Evolutionary conservation across 2,888 invertebrate species (phyloP).

Genomic region (Argyresthia albistria): DNA sequence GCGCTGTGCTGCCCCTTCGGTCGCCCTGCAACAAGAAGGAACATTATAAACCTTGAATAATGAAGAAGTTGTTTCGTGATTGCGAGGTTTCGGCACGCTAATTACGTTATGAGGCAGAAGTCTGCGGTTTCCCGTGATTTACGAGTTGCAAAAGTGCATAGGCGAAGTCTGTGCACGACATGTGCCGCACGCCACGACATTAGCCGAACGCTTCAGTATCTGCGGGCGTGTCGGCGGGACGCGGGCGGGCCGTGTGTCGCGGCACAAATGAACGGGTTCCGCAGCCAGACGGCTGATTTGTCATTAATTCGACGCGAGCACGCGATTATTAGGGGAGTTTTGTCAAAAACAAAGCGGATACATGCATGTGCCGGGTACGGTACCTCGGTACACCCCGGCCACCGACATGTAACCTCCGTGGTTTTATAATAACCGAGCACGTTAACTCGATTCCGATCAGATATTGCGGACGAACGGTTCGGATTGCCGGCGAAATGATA

Average conservation of each 20-base stretch:
- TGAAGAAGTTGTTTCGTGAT: conserved; percentile 22
- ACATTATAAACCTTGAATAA: background rate
- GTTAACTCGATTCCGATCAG: conserved; percentile 64
- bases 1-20: conserved; percentile 94
- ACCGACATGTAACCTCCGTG: conserved; percentile 43
- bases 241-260: conserved; percentile 5
- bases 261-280: conserved; percentile 55
- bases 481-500: conserved; percentile 40
- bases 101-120: conserved; percentile 29
- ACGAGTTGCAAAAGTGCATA: conserved; percentile 35
- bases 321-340: conserved; percentile 61
- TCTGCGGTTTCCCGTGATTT: conserved; percentile 39
- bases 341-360: conserved; percentile 57
- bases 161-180: conserved; percentile 41
- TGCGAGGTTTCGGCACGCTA: conserved; percentile 35
- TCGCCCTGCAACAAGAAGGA: conserved; percentile 69
- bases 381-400: conserved; percentile 32
- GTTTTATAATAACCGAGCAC: conserved; percentile 63
- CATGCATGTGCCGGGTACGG: conserved; percentile 46
- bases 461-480: conserved; percentile 40
- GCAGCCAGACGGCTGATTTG: conserved; percentile 53
- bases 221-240: too few relatives aligned
- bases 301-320: conserved; percentile 63
- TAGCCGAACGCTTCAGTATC: conserved; percentile 20
- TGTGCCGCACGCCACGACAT: conserved; percentile 37